phyloP scores from a whole-genome alignment of 1,140 invertebrate genomes.

The Drosophila bocki region DNA sequence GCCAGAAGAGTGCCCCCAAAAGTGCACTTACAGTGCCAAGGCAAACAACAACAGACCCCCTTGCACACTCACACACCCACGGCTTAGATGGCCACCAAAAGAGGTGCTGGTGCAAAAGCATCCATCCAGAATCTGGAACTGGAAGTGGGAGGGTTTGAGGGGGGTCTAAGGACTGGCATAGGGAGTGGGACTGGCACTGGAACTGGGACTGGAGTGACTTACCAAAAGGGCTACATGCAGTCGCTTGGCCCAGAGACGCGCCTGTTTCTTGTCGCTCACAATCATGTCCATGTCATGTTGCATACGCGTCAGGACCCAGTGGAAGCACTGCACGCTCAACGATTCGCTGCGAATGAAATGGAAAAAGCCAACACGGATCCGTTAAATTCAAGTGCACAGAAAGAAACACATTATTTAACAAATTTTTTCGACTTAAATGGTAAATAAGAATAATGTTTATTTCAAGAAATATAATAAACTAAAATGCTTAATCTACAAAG shows the following conservation, averaged over 20 bases:
- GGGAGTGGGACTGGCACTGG: not conserved
- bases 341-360: conserved; percentile 89
- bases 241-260: conserved; percentile 92
- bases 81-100: conserved; percentile 23
- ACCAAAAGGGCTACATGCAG: conserved; percentile 92
- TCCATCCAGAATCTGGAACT: not conserved
- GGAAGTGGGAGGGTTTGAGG: not conserved
- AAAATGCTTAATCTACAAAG: not conserved
- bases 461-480: not conserved
- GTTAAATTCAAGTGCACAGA: conserved; percentile 15
- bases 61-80: conserved; percentile 16
- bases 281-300: conserved; percentile 96
- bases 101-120: not conserved
- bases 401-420: not conserved
- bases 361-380: conserved; percentile 32
- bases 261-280: conserved; percentile 93
- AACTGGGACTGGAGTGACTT: conserved; percentile 65
- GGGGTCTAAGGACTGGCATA: not conserved
- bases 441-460: not conserved
- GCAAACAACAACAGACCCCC: conserved; percentile 71
- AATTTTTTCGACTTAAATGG: not conserved
- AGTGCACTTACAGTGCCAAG: conserved; percentile 71
- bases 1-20: conserved; percentile 67
- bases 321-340: conserved; percentile 94
- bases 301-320: conserved; percentile 96